Evolutionary conservation across 2,888 invertebrate species (phyloP), one percentile per base, ranked within the genome.

Genomic region (Eurytoma adleriae): DNA sequence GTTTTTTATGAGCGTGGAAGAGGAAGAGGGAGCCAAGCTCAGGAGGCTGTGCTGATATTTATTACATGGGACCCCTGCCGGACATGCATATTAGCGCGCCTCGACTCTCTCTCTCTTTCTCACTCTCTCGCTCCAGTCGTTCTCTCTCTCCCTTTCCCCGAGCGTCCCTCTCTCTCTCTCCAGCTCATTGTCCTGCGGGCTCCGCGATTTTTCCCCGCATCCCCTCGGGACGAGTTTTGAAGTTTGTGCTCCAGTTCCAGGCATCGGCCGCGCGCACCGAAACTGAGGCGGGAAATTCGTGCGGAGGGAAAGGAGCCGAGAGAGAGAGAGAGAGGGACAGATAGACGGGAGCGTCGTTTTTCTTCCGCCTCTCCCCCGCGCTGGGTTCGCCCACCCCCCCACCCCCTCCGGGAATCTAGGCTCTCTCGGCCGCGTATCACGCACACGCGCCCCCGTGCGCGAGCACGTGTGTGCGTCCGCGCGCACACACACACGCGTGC

Each of bases 1-100:
- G 89, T 90, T 90, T 90, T 90, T 90, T 90, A 90, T 90, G 90
- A 90, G 90, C 90, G 90, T 90, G 89, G 89, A 90, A 90, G 89
- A 90, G 90, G 90, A 90, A 90, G 88, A 89, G 90, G 90, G 90
- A 88, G 86, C 87, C 85, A 20, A 79, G 75, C 62, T 71, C 64
- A 69, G 76, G 77, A 77, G 72, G 62, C 76, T 57, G 64, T 54
- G 54, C 16, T 61, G 67, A 74, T 81, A 88, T 89, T 90, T 90
- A 90, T 90, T 89, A 88, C 86, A 86, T 84, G 87, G 88, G 88
- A 86, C 86, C 87, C 90, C 88, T 86, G 88, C 90, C 91, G 89
- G 90, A 91, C 90, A 90, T 89, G 89, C 89, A 88, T 88, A 90
- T 90, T 91, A 90, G 75, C 76, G 72, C 78, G 78, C 69, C 78